Evolutionary conservation across 2,113 vertebrate species (phyloP), one percentile per base, ranked within the genome.

Genomic region (Indri indri): DNA sequence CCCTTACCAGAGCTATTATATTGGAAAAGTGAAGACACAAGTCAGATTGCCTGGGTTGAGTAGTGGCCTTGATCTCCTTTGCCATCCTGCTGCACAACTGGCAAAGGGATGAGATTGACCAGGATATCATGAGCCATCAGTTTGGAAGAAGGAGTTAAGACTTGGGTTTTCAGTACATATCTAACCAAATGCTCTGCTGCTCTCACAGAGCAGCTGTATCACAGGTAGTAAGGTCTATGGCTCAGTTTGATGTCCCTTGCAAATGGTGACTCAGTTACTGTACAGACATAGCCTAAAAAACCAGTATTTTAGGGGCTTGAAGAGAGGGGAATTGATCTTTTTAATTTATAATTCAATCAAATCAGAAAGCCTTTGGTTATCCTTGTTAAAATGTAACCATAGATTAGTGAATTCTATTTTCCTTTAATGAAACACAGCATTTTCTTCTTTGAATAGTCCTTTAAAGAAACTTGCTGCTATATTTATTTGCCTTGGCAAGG

Each of bases 371-470:
- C 13, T 85, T 93, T 91, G 40, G 42, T 71, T 95, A 81, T 87
- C 34, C 12, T 90, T 87, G 23, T 87, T 89, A 96, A 91, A 81
- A 74, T 91, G 74, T 88, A 86, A 94, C 77, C 47, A 83, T 47
- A 54, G 57, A 91, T 93, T 80, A 91, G 50, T 97, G 80, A 70
- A 63, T 90, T 89, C 20, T 68, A 61, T 23, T 95, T 87, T 88
- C 25, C 63, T 87, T 93, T 79, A 89, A 84, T 93, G 63, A 95
- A 96, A 93, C 85, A 14, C 45, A 89, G 32, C 27, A 68, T 89
- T 93, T 96, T 95, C 54, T 93, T 94, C 45, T 84, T 59, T 95
- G 32, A 94, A 89, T 76, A 65, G 1, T 34, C 8, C 34, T 93
- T 95, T 91, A 82, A 83, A 93, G 73, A 91, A 86, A 71, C 54